phyloP scores from a whole-genome alignment of 2,888 invertebrate species.

The Eumacrocentrus americanus region DNA sequence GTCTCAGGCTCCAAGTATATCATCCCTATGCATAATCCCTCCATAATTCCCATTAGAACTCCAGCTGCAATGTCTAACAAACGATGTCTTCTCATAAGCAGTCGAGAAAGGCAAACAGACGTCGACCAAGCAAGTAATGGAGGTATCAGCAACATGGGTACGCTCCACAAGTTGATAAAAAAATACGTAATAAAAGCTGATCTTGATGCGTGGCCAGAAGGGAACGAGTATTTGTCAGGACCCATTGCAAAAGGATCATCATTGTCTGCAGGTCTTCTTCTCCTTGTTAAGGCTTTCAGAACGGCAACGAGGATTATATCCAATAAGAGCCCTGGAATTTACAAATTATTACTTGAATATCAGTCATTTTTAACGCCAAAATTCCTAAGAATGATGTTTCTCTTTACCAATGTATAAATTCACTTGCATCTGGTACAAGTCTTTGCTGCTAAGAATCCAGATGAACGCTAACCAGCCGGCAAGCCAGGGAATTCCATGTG shows the following conservation, averaged over 20 bases:
- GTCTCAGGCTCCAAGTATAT: constrained; percentile 75
- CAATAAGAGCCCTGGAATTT: constrained; percentile 75
- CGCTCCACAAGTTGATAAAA: constrained; percentile 70
- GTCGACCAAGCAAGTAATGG: constrained; percentile 77
- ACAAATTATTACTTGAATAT: constrained; percentile 12
- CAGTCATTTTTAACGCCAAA: constrained; percentile 17
- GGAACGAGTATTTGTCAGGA: constrained; percentile 91
- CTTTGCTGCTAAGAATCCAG: constrained; percentile 74
- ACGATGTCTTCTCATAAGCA: constrained; percentile 86
- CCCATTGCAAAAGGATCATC: constrained; percentile 74
- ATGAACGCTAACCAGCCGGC: constrained; percentile 77
- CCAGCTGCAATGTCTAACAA: constrained; percentile 85
- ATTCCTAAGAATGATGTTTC: too few species aligned
- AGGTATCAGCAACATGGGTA: constrained; percentile 68
- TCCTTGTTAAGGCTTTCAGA: constrained; percentile 77
- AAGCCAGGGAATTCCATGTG: constrained; percentile 89
- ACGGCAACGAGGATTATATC: constrained; percentile 81
- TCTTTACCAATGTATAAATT: constrained; percentile 83
- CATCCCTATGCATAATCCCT: constrained; percentile 69
- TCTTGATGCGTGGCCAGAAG: constrained; percentile 92
- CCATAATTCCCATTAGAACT: constrained; percentile 72
- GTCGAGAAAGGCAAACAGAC: constrained; percentile 77
- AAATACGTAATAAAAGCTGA: constrained; percentile 78
- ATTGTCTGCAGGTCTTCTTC: constrained; percentile 76
- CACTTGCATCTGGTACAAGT: constrained; percentile 80